Base-by-base conservation (phyloP, 2,888 invertebrate genomes). In the Microchrysa polita region DNA sequence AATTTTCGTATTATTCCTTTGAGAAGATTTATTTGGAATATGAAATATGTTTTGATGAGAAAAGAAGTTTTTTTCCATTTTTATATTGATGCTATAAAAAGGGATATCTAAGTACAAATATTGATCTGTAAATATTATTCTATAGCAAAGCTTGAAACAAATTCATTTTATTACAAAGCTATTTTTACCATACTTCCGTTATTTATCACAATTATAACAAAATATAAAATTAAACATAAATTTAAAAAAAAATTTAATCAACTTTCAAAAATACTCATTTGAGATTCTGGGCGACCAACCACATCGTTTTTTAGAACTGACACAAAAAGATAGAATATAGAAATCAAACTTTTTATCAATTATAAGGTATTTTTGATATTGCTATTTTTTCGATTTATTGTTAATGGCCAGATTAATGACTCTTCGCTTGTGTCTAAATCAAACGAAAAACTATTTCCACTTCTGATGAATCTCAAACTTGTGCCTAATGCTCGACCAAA, bases 401-500 rank as follows among this genome's bases (percentile, higher is more conserved):
- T 34, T 34, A 34, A 34, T 34, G 48, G 12, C 12, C 48, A 48
- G 48, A 48, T 48, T 48, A 48, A 48, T 48, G 48, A n/a, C 16
- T 48, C 16, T 48, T 48, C 12, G 14, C 48, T n/a, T 4, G 48
- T 12, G 48, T 48, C 16, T n/a, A 48, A 48, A 48, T 48, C 48
- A 48, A n/a, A 34, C 27, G 2, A 48, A 55, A 65, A 65, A 65
- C 42, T 2, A 34, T 16, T 34, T 20, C 67, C 67, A 53, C 53
- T 34, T 12, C 53, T 16, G 57, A 55, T 69, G 23, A 55, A 20
- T 34, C 0, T 9, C 14, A 55, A 69, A 40, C 69, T 69, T 69
- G 69, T 69, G 69, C 55, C 69, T 14, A 69, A 18, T 34, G 27
- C 57, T 42, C 57, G 16, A 34, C 42, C 57, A 16, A 27, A 55